Evolutionary conservation across 2,888 invertebrate species (phyloP).

Genomic region (Coleophora deauratella): DNA sequence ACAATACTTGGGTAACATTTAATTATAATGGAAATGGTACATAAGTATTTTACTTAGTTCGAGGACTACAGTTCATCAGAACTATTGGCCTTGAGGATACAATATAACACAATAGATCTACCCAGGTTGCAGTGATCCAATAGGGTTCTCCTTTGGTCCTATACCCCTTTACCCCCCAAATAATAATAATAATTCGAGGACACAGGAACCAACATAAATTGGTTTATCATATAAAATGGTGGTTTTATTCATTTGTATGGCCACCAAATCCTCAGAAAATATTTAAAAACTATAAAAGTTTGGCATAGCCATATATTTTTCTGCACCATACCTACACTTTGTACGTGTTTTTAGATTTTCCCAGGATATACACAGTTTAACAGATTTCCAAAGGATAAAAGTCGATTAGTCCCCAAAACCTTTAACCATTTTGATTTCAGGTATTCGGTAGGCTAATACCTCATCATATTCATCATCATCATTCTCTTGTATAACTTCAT

Average conservation of each 20-base stretch:
- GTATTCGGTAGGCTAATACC: too few species aligned
- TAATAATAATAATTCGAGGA: too few species aligned
- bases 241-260: slow-evolving; percentile 5
- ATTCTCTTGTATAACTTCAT: too few species aligned
- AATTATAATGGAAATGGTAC: slow-evolving; percentile 11
- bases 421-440: too few species aligned
- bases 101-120: too few species aligned
- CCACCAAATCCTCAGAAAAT: slow-evolving; percentile 3
- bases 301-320: neutral
- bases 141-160: too few species aligned
- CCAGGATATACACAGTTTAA: neutral
- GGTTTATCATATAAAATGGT: slow-evolving; percentile 9
- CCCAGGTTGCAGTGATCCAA: too few species aligned
- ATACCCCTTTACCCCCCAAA: too few species aligned
- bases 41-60: slow-evolving; percentile 9
- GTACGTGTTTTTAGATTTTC: slow-evolving; percentile 1
- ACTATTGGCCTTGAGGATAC: too few species aligned
- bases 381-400: too few species aligned
- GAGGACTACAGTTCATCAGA: slow-evolving; percentile 5
- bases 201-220: slow-evolving; percentile 9
- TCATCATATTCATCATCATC: too few species aligned
- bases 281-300: slow-evolving; percentile 7
- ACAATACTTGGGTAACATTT: slow-evolving; percentile 3
- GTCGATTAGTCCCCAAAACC: too few species aligned
- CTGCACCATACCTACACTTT: neutral